These are phyloP conservation scores for Nipponacmea schrenckii DNA, from an alignment of 2,888 invertebrate genomes.

Conservation along the genomic window DNA sequence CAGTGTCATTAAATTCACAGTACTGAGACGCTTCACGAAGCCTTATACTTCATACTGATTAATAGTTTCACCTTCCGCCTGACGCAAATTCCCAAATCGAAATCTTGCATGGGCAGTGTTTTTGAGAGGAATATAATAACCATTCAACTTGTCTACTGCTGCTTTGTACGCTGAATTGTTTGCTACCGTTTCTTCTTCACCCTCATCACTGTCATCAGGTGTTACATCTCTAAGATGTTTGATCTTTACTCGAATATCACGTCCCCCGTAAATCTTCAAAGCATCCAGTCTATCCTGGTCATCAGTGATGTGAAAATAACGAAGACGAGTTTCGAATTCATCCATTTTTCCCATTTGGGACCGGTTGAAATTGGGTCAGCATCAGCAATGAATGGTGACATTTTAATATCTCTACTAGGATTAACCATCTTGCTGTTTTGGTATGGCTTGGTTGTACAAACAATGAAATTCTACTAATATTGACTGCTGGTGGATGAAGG, in stretches of 20 bases:
- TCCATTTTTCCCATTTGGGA: not conserved
- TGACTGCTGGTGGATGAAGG: no score
- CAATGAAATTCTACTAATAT: no score
- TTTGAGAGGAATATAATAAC: not conserved
- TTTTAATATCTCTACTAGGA: not conserved
- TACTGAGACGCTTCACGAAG: not conserved
- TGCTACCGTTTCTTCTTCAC: not conserved
- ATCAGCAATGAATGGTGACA: not conserved
- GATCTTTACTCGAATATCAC: not conserved
- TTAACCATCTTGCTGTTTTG: not conserved
- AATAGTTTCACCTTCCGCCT: not conserved
- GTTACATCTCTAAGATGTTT: not conserved
- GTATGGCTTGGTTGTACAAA: not conserved
- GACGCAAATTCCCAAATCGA: not conserved
- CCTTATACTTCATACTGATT: conserved; percentile 2
- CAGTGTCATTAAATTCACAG: not conserved
- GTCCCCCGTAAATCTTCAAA: not conserved
- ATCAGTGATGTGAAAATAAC: not conserved
- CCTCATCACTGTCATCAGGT: not conserved
- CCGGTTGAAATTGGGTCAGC: conserved; percentile 1
- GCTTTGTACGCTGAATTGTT: not conserved
- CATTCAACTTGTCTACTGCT: not conserved
- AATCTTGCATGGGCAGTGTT: not conserved
- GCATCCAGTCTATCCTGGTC: not conserved
- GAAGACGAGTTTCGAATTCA: not conserved